These are phyloP conservation scores for Scaptomyza flava DNA, from an alignment of 2,888 invertebrate genomes.

Conservation along the genomic window DNA sequence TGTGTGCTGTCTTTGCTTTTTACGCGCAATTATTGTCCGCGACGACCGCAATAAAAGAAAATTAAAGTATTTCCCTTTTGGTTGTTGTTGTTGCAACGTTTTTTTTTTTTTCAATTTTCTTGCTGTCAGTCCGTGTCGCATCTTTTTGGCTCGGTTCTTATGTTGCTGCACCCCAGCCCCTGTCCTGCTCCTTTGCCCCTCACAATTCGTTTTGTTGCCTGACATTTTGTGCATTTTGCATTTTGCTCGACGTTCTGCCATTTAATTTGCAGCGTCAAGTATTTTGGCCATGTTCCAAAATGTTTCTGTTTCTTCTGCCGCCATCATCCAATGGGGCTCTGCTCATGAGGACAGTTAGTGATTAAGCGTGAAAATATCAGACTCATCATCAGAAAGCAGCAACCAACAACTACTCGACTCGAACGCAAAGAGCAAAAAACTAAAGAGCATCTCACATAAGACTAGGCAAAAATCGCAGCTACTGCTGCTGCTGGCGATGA, in stretches of 20 bases:
- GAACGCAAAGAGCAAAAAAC: conserved; percentile 6
- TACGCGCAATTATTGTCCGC: conserved; percentile 76
- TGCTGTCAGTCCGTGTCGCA: conserved; percentile 48
- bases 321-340: conserved; percentile 41
- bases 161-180: conserved; percentile 1
- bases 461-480: conserved; percentile 13
- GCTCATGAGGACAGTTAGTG: conserved; percentile 77
- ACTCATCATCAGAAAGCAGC: conserved; percentile 53
- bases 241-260: conserved; percentile 69
- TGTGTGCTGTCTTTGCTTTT: conserved; percentile 35
- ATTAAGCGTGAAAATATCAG: conserved; percentile 82
- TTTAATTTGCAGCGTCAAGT: conserved; percentile 80
- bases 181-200: neutral
- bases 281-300: conserved; percentile 74
- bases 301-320: conserved; percentile 53
- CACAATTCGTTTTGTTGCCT: conserved; percentile 14
- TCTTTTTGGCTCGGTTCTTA: conserved; percentile 50
- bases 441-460: conserved; percentile 22
- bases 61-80: conserved; percentile 65
- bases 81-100: conserved; percentile 11
- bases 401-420: conserved; percentile 28
- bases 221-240: conserved; percentile 68
- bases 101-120: conserved; percentile 50
- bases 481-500: conserved; percentile 9
- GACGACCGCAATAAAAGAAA: conserved; percentile 80